Evolutionary conservation across 2,113 vertebrate genomes (phyloP), one percentile per base, ranked within the genome.

Genomic region (Alexandromys fortis): DNA sequence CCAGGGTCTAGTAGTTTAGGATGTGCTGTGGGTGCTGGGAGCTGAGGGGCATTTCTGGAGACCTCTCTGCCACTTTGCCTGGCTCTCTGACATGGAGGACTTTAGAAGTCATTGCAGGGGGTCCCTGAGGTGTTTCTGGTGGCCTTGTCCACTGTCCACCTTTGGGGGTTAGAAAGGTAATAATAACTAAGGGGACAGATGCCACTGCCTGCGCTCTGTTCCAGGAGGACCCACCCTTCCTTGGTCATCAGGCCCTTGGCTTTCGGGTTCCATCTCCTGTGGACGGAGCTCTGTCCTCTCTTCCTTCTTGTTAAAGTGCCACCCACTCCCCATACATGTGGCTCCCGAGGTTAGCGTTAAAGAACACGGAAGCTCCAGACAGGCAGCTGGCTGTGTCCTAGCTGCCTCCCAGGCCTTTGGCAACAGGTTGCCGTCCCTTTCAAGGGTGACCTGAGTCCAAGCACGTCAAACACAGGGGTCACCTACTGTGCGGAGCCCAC

Each of bases 261-360:
- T 65, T 55, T 76, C 5, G 22, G 19, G 11, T 35, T 33, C 22
- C 28, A 45, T 68, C 10, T 9, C 47, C 21, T 0, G 7, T 2
- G 38, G 55, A 38, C 45, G 11, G 6, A 7, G 28, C 5, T 28
- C 24, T 28, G 7, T 26, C 12, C 7, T 83, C n/a, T 63, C n/a
- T n/a, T 35, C 47, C 17, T 61, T 61, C n/a, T 17, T 83, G 81
- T 1, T 7, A 13, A 28, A 17, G 75, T 91, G 85, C 38, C 35
- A 7, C 0, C 1, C 35, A 7, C 0, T 1, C 58, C 3, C 0
- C 33, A 22, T 67, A 3, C 58, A 21, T 21, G 47, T 49, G 14
- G 22, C 11, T 21, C 6, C 65, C 7, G 11, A 35, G 14, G 35
- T 73, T 21, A 33, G 21, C 0, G 0, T 0, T 47, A 30, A 67